A percentile compares a stretch with the other conserved stretches of the same genome.
Conservation (phyloP, 2,888 invertebrate genomes). For the Ptychoptera albimana region DNA sequence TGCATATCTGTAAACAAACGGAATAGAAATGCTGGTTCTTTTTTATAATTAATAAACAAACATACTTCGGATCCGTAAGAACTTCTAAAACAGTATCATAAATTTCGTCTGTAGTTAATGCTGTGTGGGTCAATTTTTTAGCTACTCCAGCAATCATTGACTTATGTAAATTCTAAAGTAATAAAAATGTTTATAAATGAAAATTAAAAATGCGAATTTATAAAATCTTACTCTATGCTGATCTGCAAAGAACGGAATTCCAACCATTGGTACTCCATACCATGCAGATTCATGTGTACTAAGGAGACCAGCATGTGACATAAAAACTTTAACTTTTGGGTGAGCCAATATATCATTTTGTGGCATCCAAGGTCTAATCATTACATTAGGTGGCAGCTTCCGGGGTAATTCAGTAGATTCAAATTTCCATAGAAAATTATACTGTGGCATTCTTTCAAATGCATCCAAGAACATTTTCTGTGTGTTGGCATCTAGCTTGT, state of each 20-base stretch:
- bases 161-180: constrained; percentile 7
- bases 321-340: constrained; percentile 17
- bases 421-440: constrained; percentile 27
- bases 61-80: constrained; percentile 10
- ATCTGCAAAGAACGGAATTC: constrained; percentile 20
- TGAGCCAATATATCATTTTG: constrained; percentile 31
- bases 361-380: constrained; percentile 32
- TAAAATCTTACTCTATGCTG: constrained; percentile 13
- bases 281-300: constrained; percentile 21
- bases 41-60: no score
- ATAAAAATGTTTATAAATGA: not conserved
- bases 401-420: constrained; percentile 13
- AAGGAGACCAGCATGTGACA: constrained; percentile 22
- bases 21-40: no score
- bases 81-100: constrained; percentile 11
- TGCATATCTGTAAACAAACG: no score
- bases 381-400: constrained; percentile 28
- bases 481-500: constrained; percentile 10
- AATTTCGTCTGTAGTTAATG: constrained; percentile 9
- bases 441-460: constrained; percentile 18
- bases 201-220: not conserved
- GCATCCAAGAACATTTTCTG: constrained; percentile 15
- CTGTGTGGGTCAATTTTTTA: constrained; percentile 11
- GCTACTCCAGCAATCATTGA: constrained; percentile 11
- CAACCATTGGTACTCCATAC: constrained; percentile 21